Evolutionary conservation across 2,888 invertebrate species (phyloP), one percentile per base, ranked within the genome.

Genomic region (Drosophila eohydei): DNA sequence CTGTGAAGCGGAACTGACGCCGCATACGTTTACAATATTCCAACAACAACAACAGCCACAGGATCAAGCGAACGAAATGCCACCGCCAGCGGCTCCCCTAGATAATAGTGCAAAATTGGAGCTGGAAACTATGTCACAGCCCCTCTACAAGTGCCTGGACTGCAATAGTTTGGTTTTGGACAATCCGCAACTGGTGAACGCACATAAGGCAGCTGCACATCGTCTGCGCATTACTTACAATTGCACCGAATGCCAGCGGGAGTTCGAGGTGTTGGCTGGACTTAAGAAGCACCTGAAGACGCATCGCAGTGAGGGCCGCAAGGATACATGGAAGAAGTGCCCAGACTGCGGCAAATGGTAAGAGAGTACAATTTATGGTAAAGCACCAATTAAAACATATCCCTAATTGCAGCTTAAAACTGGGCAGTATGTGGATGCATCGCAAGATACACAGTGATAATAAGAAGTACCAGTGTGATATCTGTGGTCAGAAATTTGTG

Each of bases 401-500:
- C 43, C 21, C 3, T 12, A 48, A 6, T 52, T 66, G 0, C 26
- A 93, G 93, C 77, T 85, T 93, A 60, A 93, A 92, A 69, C 80
- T 92, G 63, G 93, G 92, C 54, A 92, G 93, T 76, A 92, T 93
- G 92, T 93, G 92, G 91, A 92, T 93, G 92, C 93, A 93, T 79
- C 90, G 92, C 9, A 93, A 93, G 82, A 93, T 93, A 59, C 93
- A 93, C 77, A 92, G 91, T 68, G 92, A 93, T 79, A 92, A 92
- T 70, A 92, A 93, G 72, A 92, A 92, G 73, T 93, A 92, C 78
- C 91, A 91, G 80, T 93, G 93, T 82, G 92, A 92, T 83, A 92
- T 92, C 58, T 93, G 93, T 86, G 92, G 92, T 16, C 93, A 93
- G 81, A 93, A 93, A 83, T 93, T 93, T 82, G 93, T 93, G 66